A percentile compares a stretch with the other conserved stretches of the same genome.
These are phyloP conservation scores for Brenthis ino DNA, from an alignment of 2,888 invertebrate species.

Conservation along the genomic window DNA sequence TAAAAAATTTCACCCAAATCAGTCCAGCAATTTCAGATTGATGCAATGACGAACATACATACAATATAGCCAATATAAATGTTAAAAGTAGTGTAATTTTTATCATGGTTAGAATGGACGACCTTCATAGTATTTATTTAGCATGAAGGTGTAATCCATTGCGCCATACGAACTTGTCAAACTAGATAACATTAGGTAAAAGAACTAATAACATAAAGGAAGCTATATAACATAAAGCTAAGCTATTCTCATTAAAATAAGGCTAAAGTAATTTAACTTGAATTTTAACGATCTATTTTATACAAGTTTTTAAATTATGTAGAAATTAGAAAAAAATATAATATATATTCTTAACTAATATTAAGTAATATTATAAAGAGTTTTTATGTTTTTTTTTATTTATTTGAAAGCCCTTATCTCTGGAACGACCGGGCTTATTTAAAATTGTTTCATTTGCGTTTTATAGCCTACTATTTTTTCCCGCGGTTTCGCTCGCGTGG, in stretches of 20 bases:
- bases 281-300: constrained; percentile 4
- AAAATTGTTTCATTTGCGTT: too few relatives aligned
- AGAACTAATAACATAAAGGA: constrained; percentile 10
- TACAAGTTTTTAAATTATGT: constrained; percentile 1
- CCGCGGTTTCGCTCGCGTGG: too few relatives aligned
- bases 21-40: too few relatives aligned
- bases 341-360: background rate
- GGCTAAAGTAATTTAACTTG: constrained; percentile 7
- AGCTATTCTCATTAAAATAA: constrained; percentile 13
- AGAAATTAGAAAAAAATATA: background rate
- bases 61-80: too few relatives aligned
- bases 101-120: too few relatives aligned
- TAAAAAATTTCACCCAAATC: too few relatives aligned
- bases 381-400: background rate
- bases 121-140: too few relatives aligned
- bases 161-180: constrained; percentile 1
- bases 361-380: background rate
- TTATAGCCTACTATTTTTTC: too few relatives aligned
- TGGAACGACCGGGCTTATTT: too few relatives aligned
- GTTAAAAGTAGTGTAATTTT: too few relatives aligned
- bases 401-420: background rate
- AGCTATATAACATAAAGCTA: constrained; percentile 13
- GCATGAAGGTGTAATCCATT: too few relatives aligned
- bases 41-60: too few relatives aligned
- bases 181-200: constrained; percentile 6